phyloP scores from a whole-genome alignment of 2,888 invertebrate species.

The Gryllus longicercus region DNA sequence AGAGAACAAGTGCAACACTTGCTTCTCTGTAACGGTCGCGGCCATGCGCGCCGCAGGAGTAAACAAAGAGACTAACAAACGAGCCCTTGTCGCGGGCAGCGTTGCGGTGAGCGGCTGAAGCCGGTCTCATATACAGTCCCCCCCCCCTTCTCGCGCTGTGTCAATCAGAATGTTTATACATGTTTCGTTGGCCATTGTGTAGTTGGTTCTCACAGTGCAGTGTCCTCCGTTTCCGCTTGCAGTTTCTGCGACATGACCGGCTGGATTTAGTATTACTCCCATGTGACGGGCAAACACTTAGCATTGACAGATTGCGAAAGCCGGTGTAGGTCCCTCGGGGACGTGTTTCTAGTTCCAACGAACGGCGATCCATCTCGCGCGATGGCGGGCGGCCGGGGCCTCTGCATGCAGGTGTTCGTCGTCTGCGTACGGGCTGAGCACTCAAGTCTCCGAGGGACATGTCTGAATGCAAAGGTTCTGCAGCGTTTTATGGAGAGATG shows the following conservation, averaged over 20 bases:
- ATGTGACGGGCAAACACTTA: neutral
- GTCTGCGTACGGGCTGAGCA: neutral
- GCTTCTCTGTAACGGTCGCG: neutral
- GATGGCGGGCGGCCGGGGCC: neutral
- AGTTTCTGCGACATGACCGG: neutral
- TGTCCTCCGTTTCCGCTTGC: neutral
- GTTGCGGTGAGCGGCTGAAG: no score
- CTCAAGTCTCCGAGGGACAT: neutral
- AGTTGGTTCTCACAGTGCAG: conserved; percentile 3
- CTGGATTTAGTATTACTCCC: neutral
- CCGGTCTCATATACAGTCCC: neutral
- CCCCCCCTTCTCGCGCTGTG: neutral
- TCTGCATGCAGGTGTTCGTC: neutral
- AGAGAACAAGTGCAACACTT: neutral
- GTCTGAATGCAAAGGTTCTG: neutral
- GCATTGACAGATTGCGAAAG: conserved; percentile 17
- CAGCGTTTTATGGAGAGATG: neutral
- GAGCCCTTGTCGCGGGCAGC: no score
- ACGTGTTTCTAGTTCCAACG: conserved; percentile 1
- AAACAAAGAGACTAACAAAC: no score
- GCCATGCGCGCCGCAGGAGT: neutral
- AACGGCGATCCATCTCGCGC: neutral
- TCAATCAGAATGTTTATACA: neutral
- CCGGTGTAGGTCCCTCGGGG: neutral
- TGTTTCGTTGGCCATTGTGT: neutral